Evolutionary conservation across 1,140 invertebrate species (phyloP), one percentile per base, ranked within the genome.

Genomic region (Ostrea edulis): DNA sequence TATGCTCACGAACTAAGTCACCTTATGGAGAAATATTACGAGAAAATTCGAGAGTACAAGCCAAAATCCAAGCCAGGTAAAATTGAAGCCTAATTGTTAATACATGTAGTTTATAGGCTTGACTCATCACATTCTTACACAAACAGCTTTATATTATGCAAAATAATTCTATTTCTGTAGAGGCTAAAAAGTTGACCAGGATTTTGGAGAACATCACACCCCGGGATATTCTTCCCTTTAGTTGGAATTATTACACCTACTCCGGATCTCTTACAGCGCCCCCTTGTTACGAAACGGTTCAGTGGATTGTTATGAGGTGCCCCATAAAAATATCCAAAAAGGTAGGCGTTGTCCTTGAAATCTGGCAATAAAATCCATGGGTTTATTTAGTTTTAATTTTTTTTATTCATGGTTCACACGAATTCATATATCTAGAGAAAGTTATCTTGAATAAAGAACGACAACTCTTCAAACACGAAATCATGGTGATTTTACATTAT

Each of bases 281-380:
- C 12, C 93, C 93, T 29, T 93, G 84, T 82, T 90, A 44, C 25
- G 93, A 93, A 81, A 82, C 82, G 35, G 93, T 93, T 84, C 90
- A 87, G 25, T 93, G 93, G 93, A 98, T 99, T 87, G 96, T 99
- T 0, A 82, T 86, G 68, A 82, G 62, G 44, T 68, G 85, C 68
- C 88, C 88, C 4, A 82, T 86, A n/a, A 62, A 51, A 65, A 65
- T 89, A 44, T 68, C 88, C 51, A 35, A 29, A 62, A 55, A 62
- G 52, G 83, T 84, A 58, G 17, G 44, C 51, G 71, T 44, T 44
- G 35, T 44, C 35, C 35, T 44, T 44, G 35, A 44, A 44, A 2
- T 2, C 35, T 44, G 35, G 5, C 5, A 44, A 44, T 44, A 44
- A 44, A 44, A 44, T 44, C 5, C 2, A 1, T 44, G 35, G 35